A percentile compares a stretch with the other conserved stretches of the same genome.
These are phyloP conservation scores for Eupithecia subumbrata DNA, from an alignment of 2,888 invertebrate species.

Conservation along the genomic window DNA sequence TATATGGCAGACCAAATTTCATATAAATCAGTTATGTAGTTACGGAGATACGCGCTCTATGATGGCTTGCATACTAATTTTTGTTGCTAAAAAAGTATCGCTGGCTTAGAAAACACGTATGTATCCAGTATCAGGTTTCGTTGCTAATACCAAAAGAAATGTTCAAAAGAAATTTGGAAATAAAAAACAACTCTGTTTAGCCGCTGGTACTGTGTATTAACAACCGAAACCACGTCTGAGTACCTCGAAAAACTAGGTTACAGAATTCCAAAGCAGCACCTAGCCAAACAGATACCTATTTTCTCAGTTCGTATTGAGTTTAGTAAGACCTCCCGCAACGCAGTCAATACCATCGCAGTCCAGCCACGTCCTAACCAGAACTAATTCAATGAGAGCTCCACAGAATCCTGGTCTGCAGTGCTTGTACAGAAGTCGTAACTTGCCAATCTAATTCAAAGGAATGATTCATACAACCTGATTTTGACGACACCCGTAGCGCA, in stretches of 20 bases:
- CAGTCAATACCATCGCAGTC: not conserved
- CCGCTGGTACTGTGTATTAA: no score
- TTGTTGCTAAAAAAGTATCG: no score
- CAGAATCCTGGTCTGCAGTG: not conserved
- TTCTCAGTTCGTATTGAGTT: not conserved
- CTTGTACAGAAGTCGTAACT: slow-evolving; percentile 5
- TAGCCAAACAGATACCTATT: not conserved
- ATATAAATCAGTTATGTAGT: no score
- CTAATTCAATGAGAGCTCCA: slow-evolving; percentile 5
- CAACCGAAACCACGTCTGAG: not conserved
- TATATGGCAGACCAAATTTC: no score
- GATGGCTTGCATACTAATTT: no score
- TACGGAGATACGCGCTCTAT: no score
- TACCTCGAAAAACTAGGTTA: not conserved
- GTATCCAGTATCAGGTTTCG: no score
- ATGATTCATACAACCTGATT: not conserved
- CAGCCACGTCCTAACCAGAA: slow-evolving; percentile 1
- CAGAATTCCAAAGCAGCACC: not conserved
- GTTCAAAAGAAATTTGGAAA: no score
- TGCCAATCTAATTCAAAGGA: not conserved
- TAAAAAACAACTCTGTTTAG: no score
- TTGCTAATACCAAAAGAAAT: no score
- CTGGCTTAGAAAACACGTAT: no score
- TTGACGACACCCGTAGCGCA: not conserved
- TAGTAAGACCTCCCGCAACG: not conserved